Conservation (phyloP, 2,113 vertebrate genomes). For the Peromyscus californicus region DNA sequence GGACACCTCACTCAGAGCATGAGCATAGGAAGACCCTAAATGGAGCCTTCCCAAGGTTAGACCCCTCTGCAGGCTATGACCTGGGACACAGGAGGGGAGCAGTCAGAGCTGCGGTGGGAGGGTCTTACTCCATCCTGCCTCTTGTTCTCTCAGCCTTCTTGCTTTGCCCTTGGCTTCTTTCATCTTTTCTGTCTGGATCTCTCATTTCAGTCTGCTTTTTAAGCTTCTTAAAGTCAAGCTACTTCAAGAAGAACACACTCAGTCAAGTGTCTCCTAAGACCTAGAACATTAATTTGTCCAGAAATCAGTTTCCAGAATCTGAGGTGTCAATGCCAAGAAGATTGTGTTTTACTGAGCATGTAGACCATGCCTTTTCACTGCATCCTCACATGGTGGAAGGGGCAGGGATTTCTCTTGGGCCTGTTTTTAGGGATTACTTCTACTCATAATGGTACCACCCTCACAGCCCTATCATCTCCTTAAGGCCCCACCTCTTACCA, state of each 20-base stretch:
- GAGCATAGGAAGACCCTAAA: neutral
- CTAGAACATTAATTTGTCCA: neutral
- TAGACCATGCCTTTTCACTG: neutral
- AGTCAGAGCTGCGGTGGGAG: accelerated
- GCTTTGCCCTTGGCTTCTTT: neutral
- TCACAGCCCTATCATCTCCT: neutral
- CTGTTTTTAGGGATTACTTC: too few species aligned
- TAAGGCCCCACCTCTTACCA: neutral
- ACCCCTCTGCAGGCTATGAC: too few species aligned
- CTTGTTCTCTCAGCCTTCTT: too few species aligned
- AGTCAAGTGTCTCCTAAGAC: neutral
- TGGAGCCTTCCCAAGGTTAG: neutral
- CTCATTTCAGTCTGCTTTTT: neutral
- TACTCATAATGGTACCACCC: neutral
- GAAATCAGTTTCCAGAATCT: neutral
- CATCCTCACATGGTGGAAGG: accelerated
- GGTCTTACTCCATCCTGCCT: neutral
- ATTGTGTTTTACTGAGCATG: too few species aligned
- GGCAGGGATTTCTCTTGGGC: accelerated
- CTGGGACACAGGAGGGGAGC: too few species aligned
- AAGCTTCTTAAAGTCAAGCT: neutral
- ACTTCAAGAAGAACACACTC: too few species aligned
- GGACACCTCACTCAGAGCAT: neutral
- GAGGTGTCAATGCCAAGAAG: neutral
- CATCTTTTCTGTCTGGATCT: neutral